A percentile compares a stretch with the other conserved stretches of the same genome.
Evolutionary conservation across 1,140 invertebrate species (phyloP).

Genomic region (Brachystomella parvula): DNA sequence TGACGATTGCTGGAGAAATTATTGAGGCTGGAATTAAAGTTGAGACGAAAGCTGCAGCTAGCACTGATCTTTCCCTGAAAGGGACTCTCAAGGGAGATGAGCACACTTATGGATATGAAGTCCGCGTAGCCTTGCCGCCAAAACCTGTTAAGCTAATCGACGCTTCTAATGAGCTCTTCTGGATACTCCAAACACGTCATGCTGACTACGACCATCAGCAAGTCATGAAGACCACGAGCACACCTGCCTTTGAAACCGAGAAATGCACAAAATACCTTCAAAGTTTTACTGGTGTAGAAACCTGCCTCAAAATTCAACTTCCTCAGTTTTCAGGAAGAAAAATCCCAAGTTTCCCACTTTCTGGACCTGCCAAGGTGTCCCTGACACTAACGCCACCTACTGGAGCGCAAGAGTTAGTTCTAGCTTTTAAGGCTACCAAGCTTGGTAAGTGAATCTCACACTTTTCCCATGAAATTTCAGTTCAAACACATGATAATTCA

Average conservation of each 20-base stretch:
- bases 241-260: not conserved
- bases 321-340: not conserved
- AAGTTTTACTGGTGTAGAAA: not conserved
- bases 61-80: not conserved
- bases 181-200: constrained; percentile 4
- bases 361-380: not conserved
- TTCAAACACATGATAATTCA: too few species aligned
- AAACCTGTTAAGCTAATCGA: constrained; percentile 68
- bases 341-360: constrained; percentile 3
- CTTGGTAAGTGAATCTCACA: not conserved
- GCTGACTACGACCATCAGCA: not conserved
- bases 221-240: not conserved
- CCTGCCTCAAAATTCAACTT: not conserved
- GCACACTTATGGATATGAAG: constrained; percentile 56
- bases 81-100: constrained; percentile 49
- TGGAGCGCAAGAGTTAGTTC: not conserved
- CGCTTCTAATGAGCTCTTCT: constrained; percentile 20
- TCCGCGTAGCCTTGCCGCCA: constrained; percentile 65
- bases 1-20: constrained; percentile 64
- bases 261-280: not conserved
- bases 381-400: not conserved
- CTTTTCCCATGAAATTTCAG: too few species aligned
- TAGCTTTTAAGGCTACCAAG: not conserved
- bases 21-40: constrained; percentile 66
- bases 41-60: constrained; percentile 49